A percentile compares a stretch with the other conserved stretches of the same genome.
These are phyloP conservation scores for Conger conger DNA, from an alignment of 2,113 vertebrate genomes.

Conservation along the genomic window DNA sequence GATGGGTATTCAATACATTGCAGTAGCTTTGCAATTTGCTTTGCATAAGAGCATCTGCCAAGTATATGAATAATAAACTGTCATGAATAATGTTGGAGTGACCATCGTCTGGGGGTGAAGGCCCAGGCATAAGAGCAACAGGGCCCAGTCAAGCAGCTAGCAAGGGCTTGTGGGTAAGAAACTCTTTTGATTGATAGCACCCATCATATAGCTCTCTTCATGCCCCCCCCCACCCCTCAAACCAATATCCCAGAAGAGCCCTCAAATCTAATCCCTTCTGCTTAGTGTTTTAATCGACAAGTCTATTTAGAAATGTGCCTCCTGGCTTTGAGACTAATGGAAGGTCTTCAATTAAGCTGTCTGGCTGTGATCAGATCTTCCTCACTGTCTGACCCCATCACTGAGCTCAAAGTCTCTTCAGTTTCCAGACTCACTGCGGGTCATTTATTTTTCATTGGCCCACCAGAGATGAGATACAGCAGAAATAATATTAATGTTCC, in stretches of 20 bases:
- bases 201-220: background rate
- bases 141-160: too few relatives aligned
- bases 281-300: slow-evolving; percentile 14
- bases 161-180: background rate
- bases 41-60: too few relatives aligned
- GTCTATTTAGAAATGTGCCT: slow-evolving; percentile 21
- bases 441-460: slow-evolving; percentile 49
- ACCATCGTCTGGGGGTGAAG: too few relatives aligned
- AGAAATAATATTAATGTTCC: too few relatives aligned
- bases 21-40: too few relatives aligned
- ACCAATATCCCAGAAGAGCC: slow-evolving; percentile 1
- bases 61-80: too few relatives aligned
- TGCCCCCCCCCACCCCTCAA: background rate
- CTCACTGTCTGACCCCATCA: slow-evolving; percentile 40
- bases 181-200: background rate
- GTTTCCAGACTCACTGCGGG: background rate
- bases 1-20: background rate
- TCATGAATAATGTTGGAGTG: too few relatives aligned
- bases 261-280: slow-evolving; percentile 4
- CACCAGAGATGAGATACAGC: too few relatives aligned
- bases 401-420: slow-evolving; percentile 17
- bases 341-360: slow-evolving; percentile 36
- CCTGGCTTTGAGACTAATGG: slow-evolving; percentile 41
- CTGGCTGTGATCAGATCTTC: slow-evolving; percentile 41
- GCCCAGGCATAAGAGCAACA: too few relatives aligned